phyloP scores from a whole-genome alignment of 23 tunicate species.

The Styela clava region DNA sequence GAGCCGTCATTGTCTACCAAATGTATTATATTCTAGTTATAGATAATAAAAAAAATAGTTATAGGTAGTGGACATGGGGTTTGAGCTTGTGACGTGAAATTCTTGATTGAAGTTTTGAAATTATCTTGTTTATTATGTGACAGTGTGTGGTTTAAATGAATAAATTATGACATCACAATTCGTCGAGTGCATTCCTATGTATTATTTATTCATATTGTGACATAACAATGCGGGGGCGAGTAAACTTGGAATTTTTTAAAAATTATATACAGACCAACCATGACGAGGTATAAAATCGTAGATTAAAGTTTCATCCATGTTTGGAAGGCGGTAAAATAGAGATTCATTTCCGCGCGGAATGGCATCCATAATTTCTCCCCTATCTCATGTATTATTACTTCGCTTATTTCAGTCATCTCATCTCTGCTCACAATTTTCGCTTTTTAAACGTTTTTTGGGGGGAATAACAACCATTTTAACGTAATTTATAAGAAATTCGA shows the following conservation, averaged over 20 bases:
- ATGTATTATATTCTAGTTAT: too few relatives aligned
- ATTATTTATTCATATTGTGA: slow-evolving; percentile 2
- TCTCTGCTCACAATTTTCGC: background rate
- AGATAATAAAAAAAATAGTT: too few relatives aligned
- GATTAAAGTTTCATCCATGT: background rate
- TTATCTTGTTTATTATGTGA: background rate
- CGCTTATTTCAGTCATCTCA: background rate
- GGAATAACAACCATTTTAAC: background rate
- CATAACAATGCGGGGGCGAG: background rate
- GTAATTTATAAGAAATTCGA: background rate
- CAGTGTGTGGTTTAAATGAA: background rate
- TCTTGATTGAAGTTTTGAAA: too few relatives aligned
- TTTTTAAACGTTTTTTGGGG: background rate
- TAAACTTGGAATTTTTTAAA: background rate
- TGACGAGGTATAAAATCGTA: background rate
- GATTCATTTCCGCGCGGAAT: background rate
- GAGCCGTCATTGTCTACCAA: too few relatives aligned
- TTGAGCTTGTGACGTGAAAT: too few relatives aligned
- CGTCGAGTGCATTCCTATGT: background rate
- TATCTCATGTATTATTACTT: background rate
- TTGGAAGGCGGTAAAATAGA: background rate
- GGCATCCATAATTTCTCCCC: background rate
- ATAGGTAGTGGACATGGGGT: too few relatives aligned
- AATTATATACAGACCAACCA: background rate
- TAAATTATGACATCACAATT: slow-evolving; percentile 11